Percentiles rank a stretch among this genome's conserved stretches.
phyloP scores from a whole-genome alignment of 2,113 vertebrate genomes.

The Pelodiscus sinensis region DNA sequence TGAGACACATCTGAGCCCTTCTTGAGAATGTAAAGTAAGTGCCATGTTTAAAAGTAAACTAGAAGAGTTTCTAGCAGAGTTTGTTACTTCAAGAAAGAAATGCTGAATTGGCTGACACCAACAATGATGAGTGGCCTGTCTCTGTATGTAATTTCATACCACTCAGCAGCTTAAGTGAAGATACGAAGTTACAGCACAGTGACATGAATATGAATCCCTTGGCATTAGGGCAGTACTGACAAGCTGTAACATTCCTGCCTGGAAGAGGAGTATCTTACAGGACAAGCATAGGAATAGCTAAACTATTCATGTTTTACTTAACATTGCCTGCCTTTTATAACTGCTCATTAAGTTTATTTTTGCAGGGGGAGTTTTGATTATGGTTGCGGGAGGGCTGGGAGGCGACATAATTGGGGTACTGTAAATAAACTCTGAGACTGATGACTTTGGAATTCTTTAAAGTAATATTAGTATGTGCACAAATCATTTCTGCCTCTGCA shows the following conservation, averaged over 20 bases:
- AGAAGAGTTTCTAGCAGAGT: neutral
- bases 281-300: accelerated
- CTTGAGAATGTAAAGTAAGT: neutral
- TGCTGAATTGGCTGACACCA: neutral
- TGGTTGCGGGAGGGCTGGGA: neutral
- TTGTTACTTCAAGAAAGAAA: neutral
- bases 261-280: accelerated
- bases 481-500: neutral
- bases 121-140: neutral
- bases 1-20: no score
- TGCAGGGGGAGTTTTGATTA: neutral
- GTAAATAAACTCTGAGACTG: neutral
- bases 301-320: neutral
- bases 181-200: neutral
- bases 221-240: neutral
- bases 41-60: neutral
- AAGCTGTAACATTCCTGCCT: neutral
- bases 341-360: neutral
- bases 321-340: neutral
- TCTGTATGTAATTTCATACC: neutral
- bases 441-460: neutral
- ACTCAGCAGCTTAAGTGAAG: neutral
- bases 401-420: neutral
- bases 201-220: accelerated
- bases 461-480: neutral